Base-by-base conservation (phyloP, 1,140 invertebrate genomes). In the Coenobita brevimanus region DNA sequence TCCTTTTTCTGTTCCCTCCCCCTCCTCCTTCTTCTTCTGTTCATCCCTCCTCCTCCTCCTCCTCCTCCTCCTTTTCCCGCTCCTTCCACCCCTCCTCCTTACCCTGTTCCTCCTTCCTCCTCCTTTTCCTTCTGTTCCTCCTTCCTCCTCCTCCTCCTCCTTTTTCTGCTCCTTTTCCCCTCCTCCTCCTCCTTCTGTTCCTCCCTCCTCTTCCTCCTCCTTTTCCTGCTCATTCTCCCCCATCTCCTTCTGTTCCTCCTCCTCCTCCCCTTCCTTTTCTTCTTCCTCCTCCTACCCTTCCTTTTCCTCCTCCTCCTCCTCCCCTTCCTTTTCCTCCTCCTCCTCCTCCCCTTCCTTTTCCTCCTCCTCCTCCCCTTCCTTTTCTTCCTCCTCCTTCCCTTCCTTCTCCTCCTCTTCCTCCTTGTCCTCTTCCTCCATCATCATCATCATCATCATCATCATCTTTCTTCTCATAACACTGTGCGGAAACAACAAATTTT, bases 301-400 rank as follows among this genome's bases (percentile, higher is more conserved):
- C 54, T n/a, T 57, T 10, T 57, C n/a, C 54, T 57, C 13, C 54
- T 13, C n/a, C 54, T 57, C 13, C 54, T 13, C 10, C n/a, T 57
- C 54, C n/a, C 54, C 10, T 57, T 57, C n/a, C 54, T n/a, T n/a
- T 57, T 57, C 10, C 54, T n/a, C 54, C 54, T 57, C 10, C n/a
- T 57, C 54, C 54, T 57, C 54, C n/a, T n/a, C 54, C n/a, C 54
- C n/a, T 57, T n/a, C 54, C n/a, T n/a, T 57, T 57, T 10, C 13
- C 54, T 57, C 54, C 54, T 57, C 54, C n/a, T n/a, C n/a, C n/a
- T n/a, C n/a, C n/a, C n/a, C n/a, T n/a, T n/a, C n/a, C n/a, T 57
- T 57, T 57, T n/a, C 54, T n/a, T 57, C n/a, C 54, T n/a, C n/a
- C 54, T 57, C 54, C 54, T 57, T n/a, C 54, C n/a, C 54, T 57